phyloP scores from a whole-genome alignment of 1,140 invertebrate species.

The Cherax quadricarinatus region DNA sequence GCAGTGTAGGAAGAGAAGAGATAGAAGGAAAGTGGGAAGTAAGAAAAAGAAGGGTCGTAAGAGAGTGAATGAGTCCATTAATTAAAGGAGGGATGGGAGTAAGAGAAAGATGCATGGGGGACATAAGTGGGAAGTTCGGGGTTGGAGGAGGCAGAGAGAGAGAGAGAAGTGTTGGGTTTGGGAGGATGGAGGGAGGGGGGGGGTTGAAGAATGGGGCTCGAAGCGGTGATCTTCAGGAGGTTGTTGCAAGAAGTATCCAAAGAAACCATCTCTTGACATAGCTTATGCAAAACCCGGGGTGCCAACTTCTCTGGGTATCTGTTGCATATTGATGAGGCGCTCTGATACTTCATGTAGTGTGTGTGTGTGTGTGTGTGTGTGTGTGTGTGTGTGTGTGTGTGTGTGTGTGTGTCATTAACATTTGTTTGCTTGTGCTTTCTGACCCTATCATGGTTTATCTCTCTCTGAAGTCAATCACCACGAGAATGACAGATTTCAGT shows the following conservation, averaged over 20 bases:
- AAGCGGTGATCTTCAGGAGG: neutral
- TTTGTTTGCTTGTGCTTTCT: no score
- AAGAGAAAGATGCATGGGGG: neutral
- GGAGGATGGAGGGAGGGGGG: no score
- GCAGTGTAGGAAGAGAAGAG: no score
- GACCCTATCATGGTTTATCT: no score
- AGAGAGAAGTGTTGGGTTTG: neutral
- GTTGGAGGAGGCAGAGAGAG: neutral
- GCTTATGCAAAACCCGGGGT: constrained; percentile 37
- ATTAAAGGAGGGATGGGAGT: neutral
- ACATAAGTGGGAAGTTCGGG: neutral
- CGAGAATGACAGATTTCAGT: no score
- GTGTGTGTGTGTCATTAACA: no score
- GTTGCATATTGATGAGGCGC: constrained; percentile 43
- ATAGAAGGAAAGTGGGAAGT: neutral
- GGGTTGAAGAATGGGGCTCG: neutral
- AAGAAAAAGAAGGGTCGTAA: neutral
- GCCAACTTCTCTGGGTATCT: constrained; percentile 39
- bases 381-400: neutral
- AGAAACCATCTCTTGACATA: constrained; percentile 11
- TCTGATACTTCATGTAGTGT: neutral
- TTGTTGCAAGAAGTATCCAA: neutral
- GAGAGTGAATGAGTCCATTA: neutral
- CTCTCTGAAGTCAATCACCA: no score
- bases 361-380: neutral